Conservation (phyloP, 2,797 vertebrate genomes). For the Alectoris magna region DNA sequence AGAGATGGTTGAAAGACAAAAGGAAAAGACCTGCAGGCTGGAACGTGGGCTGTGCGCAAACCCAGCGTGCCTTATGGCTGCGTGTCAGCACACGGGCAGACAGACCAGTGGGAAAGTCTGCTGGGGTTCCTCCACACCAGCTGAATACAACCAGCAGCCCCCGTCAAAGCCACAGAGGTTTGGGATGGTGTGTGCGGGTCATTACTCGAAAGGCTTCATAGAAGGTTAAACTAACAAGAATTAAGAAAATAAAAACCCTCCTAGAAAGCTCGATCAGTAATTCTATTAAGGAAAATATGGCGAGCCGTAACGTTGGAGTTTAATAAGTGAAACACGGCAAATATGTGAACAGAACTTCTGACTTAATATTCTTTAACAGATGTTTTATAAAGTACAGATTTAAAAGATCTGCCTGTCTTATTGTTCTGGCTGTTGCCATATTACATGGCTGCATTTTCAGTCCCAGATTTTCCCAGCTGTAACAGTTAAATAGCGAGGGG, state of each 20-base stretch:
- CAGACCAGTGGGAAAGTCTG: slow-evolving; percentile 46
- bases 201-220: slow-evolving; percentile 12
- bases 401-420: slow-evolving; percentile 69
- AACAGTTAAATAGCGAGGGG: slow-evolving; percentile 40
- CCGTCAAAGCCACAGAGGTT: slow-evolving; percentile 38
- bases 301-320: slow-evolving; percentile 55
- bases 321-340: slow-evolving; percentile 60
- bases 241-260: background rate
- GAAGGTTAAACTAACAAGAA: background rate
- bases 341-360: slow-evolving; percentile 67
- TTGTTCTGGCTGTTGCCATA: slow-evolving; percentile 50
- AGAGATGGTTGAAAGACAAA: slow-evolving; percentile 51
- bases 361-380: slow-evolving; percentile 69
- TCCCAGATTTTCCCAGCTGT: slow-evolving; percentile 68
- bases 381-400: slow-evolving; percentile 71
- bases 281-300: slow-evolving; percentile 62
- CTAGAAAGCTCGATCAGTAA: slow-evolving; percentile 28
- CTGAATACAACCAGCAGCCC: slow-evolving; percentile 56
- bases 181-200: background rate
- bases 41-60: background rate
- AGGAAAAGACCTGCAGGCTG: slow-evolving; percentile 39
- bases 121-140: slow-evolving; percentile 26
- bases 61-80: slow-evolving; percentile 24
- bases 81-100: slow-evolving; percentile 31
- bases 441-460: slow-evolving; percentile 29